Evolutionary conservation across 2,888 invertebrate genomes (phyloP), one percentile per base, ranked within the genome.

Genomic region (Cantharis rustica): DNA sequence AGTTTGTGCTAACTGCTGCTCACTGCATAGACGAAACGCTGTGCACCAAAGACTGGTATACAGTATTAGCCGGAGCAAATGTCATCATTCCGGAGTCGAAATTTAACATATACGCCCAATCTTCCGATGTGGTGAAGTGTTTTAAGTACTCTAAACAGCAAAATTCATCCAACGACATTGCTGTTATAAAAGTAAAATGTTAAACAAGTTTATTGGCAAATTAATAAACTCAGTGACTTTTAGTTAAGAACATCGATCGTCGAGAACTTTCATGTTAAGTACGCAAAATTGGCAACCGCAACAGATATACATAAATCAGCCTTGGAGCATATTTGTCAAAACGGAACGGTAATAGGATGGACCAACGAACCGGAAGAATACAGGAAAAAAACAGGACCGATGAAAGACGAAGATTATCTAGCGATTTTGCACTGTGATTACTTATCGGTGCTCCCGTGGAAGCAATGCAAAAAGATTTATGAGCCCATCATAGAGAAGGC

Each of bases 101-200:
- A n/a, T 9, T 47, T n/a, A 47, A 47, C 1, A 1, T 9, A 0
- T 47, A 47, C n/a, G 2, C n/a, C n/a, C 47, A 47, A 7, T n/a
- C 1, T 47, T 47, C 47, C 47, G 47, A 47, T 1, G 47, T 47
- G 7, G n/a, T 7, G 7, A 2, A 47, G 1, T 47, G 47, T 9
- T 47, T n/a, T 47, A 9, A 9, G 1, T 2, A n/a, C n/a, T 0
- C n/a, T 2, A n/a, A 47, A n/a, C 0, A 0, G 4, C 13, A 0
- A 13, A n/a, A 31, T 31, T 2, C 3, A 47, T 0, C 0, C 9
- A 7, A 47, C 13, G 13, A 47, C 47, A n/a, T 47, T 47, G 47
- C n/a, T n/a, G 7, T 47, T 13, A 0, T 47, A 47, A 47, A 47
- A n/a, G 47, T 47, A 47, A 47, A n/a, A 1, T 9, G 2, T 9